Conservation (phyloP, 2,888 invertebrate genomes). For the Morpho achilles region DNA sequence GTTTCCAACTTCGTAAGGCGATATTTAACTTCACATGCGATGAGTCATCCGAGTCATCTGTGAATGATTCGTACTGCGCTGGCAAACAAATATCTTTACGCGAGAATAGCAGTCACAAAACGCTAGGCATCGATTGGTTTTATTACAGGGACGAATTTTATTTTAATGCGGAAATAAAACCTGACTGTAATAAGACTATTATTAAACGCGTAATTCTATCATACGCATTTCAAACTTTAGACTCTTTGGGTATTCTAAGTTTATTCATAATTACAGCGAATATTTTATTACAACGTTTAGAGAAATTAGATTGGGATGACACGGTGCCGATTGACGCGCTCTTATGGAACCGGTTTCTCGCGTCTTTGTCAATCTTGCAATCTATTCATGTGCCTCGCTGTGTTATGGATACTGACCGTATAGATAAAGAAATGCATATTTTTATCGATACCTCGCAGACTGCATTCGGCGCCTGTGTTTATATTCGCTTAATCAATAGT, state of each 20-base stretch:
- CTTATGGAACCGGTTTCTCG: neutral
- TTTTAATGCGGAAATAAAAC: conserved; percentile 12
- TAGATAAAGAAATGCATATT: conserved; percentile 14
- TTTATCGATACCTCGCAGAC: conserved; percentile 18
- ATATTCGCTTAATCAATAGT: conserved; percentile 7
- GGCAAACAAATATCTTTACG: neutral
- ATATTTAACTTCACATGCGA: conserved; percentile 16
- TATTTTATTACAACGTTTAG: conserved; percentile 23
- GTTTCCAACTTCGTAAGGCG: conserved; percentile 23
- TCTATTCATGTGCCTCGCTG: neutral
- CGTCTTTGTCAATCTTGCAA: neutral
- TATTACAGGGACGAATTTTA: too few species aligned
- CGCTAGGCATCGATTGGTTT: too few species aligned
- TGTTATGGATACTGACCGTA: neutral
- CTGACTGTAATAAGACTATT: conserved; percentile 1
- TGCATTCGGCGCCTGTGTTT: conserved; percentile 22
- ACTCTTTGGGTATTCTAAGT: conserved; percentile 23
- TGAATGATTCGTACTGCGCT: neutral
- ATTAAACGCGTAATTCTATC: conserved; percentile 28
- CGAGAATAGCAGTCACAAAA: conserved; percentile 18
- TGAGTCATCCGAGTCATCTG: neutral
- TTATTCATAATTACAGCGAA: conserved; percentile 20
- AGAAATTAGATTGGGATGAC: conserved; percentile 21
- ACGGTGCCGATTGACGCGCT: conserved; percentile 4
- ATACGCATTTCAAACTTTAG: conserved; percentile 18